A percentile compares a stretch with the other conserved stretches of the same genome.
phyloP scores from a whole-genome alignment of 2,888 invertebrate species.

The Cremastinae sp. region DNA sequence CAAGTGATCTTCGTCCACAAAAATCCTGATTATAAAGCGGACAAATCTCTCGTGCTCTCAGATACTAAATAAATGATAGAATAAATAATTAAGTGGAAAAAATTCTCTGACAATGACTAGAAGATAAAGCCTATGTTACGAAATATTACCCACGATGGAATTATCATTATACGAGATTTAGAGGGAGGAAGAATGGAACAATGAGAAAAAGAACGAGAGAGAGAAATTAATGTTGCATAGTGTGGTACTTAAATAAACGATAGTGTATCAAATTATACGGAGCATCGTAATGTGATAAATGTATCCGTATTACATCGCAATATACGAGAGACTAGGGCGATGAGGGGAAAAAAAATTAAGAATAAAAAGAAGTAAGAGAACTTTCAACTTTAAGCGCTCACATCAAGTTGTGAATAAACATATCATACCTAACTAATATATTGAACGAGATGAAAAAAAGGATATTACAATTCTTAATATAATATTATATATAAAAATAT shows the following conservation, averaged over 20 bases:
- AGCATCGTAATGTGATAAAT: slow-evolving; percentile 22
- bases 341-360: slow-evolving; percentile 40
- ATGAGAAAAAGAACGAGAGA: slow-evolving; percentile 51
- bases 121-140: slow-evolving; percentile 71
- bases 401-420: slow-evolving; percentile 81
- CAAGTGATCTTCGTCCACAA: slow-evolving; percentile 9
- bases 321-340: slow-evolving; percentile 54
- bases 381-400: slow-evolving; percentile 78
- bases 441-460: slow-evolving; percentile 72
- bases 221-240: slow-evolving; percentile 71
- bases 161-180: slow-evolving; percentile 61
- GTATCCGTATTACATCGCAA: slow-evolving; percentile 68
- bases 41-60: slow-evolving; percentile 70
- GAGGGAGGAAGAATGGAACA: slow-evolving; percentile 12
- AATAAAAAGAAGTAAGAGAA: slow-evolving; percentile 62
- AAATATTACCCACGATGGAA: slow-evolving; percentile 66
- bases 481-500: slow-evolving; percentile 68
- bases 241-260: slow-evolving; percentile 74
- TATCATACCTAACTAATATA: slow-evolving; percentile 80
- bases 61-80: slow-evolving; percentile 60
- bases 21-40: slow-evolving; percentile 66
- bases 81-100: slow-evolving; percentile 50
- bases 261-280: slow-evolving; percentile 44
- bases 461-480: slow-evolving; percentile 77
- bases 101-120: slow-evolving; percentile 77